Conservation (phyloP, 2,888 invertebrate genomes). For the Ormyrus rosae region DNA sequence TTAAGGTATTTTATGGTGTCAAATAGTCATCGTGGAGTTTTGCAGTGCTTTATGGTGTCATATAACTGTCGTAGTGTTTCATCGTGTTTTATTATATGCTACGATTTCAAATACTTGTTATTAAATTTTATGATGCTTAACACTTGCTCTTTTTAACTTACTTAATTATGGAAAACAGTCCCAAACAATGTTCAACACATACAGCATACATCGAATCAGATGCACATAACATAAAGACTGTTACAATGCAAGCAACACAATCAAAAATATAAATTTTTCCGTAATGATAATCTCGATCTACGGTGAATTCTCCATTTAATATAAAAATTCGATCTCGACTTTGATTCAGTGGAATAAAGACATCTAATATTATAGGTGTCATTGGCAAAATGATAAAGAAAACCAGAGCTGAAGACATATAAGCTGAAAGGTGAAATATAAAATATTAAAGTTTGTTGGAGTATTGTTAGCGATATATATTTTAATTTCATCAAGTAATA, state of each 20-base stretch:
- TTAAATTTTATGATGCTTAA: too few species aligned
- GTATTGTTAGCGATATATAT: background rate
- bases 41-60: too few species aligned
- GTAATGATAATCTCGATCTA: constrained; percentile 4
- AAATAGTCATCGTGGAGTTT: too few species aligned
- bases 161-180: constrained; percentile 12
- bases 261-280: constrained; percentile 3
- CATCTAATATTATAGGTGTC: background rate
- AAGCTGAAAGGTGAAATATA: constrained; percentile 13
- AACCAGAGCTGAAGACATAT: background rate
- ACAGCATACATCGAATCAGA: constrained; percentile 1
- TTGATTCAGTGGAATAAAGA: constrained; percentile 10
- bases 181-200: constrained; percentile 12
- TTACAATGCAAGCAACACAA: background rate
- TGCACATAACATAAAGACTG: background rate
- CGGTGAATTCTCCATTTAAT: background rate
- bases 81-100: too few species aligned
- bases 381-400: constrained; percentile 1
- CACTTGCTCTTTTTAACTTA: background rate
- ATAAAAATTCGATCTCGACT: background rate
- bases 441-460: background rate
- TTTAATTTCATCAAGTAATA: background rate
- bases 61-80: too few species aligned
- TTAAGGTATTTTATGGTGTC: too few species aligned
- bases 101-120: too few species aligned